Evolutionary conservation across 1,140 invertebrate species (phyloP), one percentile per base, ranked within the genome.

Genomic region (Himalopsyche phryganea): DNA sequence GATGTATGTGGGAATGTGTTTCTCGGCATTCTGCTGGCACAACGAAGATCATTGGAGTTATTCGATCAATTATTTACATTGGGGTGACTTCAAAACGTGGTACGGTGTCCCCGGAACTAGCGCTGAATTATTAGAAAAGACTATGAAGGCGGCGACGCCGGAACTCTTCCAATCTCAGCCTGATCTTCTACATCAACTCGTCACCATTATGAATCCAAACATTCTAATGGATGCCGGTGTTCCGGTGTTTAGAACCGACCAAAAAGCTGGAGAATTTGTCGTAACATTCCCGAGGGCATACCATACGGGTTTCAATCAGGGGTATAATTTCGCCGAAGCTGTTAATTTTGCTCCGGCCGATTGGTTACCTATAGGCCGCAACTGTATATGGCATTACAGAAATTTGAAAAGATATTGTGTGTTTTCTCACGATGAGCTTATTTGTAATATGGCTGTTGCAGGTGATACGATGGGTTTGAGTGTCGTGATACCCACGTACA

Each of bases 1-100:
- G 96, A 98, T 98, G 86, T 99, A 99, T 79, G 97, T 99, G 49
- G 98, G 98, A 20, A 99, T 99, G 98, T 99, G 96, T 73, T 99
- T 99, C 78, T 94, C 95, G 10, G 97, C 96, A 47, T 99, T 99
- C 74, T 99, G 97, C 72, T 99, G 97, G 95, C 98, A 99, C 70
- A 99, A 97, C 73, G 98, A 99, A 79, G 98, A 99, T 76, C 98
- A 99, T 69, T 99, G 97, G 97, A 98, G 94, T 68, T 99, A 99
- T 76, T 98, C 96, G 1, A 98, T 99, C 54, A 99, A 99, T 77
- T 99, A 99, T 75, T 80, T 98, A 53, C 98, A 99, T 72, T 98
- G 96, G 96, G 95, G 87, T 66, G 88, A 90, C 71, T 83, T 87
- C n/a, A 90, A 90, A 71, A 90, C 87, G 38, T 89, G 88, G 88